Base-by-base conservation (phyloP, 1,140 invertebrate genomes). In the Thalassaphorura encarpata region DNA sequence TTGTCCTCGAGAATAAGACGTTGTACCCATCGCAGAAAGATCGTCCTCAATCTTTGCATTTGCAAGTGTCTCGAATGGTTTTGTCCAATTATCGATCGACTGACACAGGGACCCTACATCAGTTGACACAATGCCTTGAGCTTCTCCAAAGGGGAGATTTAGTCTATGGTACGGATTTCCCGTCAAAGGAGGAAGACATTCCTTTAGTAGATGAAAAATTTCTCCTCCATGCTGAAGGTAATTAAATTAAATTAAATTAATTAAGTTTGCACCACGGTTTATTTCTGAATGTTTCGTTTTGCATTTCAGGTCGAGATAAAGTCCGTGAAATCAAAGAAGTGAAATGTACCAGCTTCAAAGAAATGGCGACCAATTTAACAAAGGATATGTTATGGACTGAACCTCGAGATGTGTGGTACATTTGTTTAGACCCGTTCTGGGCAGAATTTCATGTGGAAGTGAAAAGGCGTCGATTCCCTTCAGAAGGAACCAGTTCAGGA, bases 371-470 rank as follows among this genome's bases (percentile, higher is more conserved):
- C 26, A 11, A 73, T 40, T 66, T 84, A 15, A 76, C 70, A 23
- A 69, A 77, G 45, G 84, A 87, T 69, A 71, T 89, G 48, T 72
- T 92, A 29, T 91, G 85, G 85, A 82, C 81, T 0, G 87, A 91
- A 67, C 79, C 81, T 15, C 80, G 85, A 65, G 82, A 89, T 67
- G 79, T 96, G 8, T 94, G 92, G 90, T 89, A 85, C 68, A 78
- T 89, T 16, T 79, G 80, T 66, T 73, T 89, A 19, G 91, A 96
- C 69, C 90, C 92, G 0, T 77, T 94, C 31, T 96, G 90, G 89
- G 83, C 85, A 4, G 91, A 97, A 71, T 95, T 95, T 71, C 78
- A 81, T 56, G 85, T 64, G 2, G 58, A 62, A 48, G 19, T 56
- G 3, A 54, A 54, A 26, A 42, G 50, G 18, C 55, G 40, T n/a